Base-by-base conservation (phyloP, 2,888 invertebrate genomes). In the Amblyjoppa proteus region DNA sequence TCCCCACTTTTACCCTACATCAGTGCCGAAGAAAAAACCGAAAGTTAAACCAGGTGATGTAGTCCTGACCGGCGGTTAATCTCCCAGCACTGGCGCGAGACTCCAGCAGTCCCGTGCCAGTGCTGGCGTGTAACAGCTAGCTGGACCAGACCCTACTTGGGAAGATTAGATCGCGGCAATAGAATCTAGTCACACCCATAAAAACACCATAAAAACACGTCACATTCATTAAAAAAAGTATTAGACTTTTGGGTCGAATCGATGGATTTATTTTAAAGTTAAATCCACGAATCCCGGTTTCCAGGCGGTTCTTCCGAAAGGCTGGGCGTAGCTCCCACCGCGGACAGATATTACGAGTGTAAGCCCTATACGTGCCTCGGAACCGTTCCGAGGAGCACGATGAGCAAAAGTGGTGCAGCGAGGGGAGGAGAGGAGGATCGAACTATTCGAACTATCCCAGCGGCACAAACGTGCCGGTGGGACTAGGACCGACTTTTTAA, bases 301-400 rank as follows among this genome's bases (percentile, higher is more conserved):
- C 87, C 34, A 25, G 9, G 69, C 25, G 38, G 69, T n/a, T 61
- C 70, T 49, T 78, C 49, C 76, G 49, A 13, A 51, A 45, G 88
- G 87, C 81, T 80, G 86, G 85, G 71, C 79, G 70, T 78, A 34
- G 51, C 13, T 38, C 61, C 28, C 77, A 71, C 71, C 71, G 75
- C 69, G 75, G 80, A 87, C 76, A 75, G 85, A 85, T 84, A 77
- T 85, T 85, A 76, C 77, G 81, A 41, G 73, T 82, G 53, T 61
- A 79, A 71, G 38, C 71, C 51, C 53, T 77, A 56, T 68, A 77
- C 77, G 77, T 77, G 77, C 28, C 11, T 56, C 53, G 31, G 51
- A 64, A 53, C 64, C 51, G 53, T 53, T 25, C 13, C n/a, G 71
- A 34, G 56, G 61, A 56, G 79, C 49, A 61, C 76, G 69, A 75